These are phyloP conservation scores for Eubasilissa regina DNA, from an alignment of 1,140 invertebrate species.

Conservation along the genomic window DNA sequence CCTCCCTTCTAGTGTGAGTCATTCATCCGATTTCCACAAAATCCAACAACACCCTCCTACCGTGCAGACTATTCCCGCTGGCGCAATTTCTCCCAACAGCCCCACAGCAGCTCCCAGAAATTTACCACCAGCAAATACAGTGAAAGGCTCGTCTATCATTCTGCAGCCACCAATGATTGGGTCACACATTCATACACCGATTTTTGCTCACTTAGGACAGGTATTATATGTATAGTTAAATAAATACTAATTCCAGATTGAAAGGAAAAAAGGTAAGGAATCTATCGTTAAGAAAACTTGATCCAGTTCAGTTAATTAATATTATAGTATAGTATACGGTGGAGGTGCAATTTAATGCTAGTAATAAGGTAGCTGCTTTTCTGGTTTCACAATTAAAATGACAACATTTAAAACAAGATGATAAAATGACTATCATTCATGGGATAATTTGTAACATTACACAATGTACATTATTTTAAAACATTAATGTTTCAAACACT, in stretches of 20 bases:
- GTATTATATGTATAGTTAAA: constrained; percentile 57
- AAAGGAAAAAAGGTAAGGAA: too few relatives aligned
- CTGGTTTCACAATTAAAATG: too few relatives aligned
- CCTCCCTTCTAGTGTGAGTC: background rate
- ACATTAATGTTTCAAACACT: too few relatives aligned
- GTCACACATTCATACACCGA: constrained; percentile 65
- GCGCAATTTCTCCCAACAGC: background rate
- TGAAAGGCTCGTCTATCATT: constrained; percentile 69
- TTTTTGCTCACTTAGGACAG: constrained; percentile 72
- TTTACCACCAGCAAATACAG: background rate
- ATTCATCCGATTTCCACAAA: background rate
- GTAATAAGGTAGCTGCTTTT: too few relatives aligned
- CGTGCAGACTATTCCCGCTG: background rate
- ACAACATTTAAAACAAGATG: too few relatives aligned
- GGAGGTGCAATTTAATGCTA: too few relatives aligned
- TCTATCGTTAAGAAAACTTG: too few relatives aligned
- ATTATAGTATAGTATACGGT: too few relatives aligned
- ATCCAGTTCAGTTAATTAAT: too few relatives aligned
- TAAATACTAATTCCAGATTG: background rate
- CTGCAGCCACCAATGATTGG: constrained; percentile 68
- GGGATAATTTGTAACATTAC: too few relatives aligned
- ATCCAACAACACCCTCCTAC: background rate
- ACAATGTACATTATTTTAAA: too few relatives aligned
- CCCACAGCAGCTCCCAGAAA: background rate
- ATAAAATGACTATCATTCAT: too few relatives aligned